Conservation (phyloP, 2,888 invertebrate species). For the Ophion ellenae region DNA sequence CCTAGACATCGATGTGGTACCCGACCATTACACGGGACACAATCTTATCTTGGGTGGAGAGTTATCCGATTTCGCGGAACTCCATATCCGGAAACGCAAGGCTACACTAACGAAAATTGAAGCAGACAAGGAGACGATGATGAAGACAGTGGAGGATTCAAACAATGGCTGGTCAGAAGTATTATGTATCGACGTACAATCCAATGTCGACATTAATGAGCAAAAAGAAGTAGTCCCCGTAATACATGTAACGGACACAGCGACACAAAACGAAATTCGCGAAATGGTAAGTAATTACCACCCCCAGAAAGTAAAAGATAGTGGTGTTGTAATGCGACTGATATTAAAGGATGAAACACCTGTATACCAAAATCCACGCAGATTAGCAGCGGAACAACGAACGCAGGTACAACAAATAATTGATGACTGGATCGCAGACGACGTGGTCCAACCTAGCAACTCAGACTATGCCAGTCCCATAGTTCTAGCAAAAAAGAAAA, state of each 20-base stretch:
- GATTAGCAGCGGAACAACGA: conserved; percentile 62
- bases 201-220: neutral
- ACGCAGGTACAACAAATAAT: conserved; percentile 62
- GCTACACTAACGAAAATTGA: no score
- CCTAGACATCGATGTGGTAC: no score
- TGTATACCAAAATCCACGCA: conserved; percentile 61
- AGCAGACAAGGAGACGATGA: no score
- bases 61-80: no score
- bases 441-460: conserved; percentile 64
- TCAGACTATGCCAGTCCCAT: conserved; percentile 71
- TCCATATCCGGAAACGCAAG: no score
- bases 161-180: no score
- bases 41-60: no score
- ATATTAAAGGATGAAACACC: conserved; percentile 68
- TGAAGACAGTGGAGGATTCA: no score
- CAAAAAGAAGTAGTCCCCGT: conserved; percentile 20
- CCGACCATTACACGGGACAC: no score
- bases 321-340: conserved; percentile 65
- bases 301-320: conserved; percentile 54
- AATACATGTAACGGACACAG: conserved; percentile 42
- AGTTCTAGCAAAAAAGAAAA: conserved; percentile 68
- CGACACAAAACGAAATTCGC: conserved; percentile 39
- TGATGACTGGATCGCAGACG: conserved; percentile 66
- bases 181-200: no score
- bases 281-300: conserved; percentile 53